Conservation (phyloP, 1,140 invertebrate genomes). For the Mamestra configurata region DNA sequence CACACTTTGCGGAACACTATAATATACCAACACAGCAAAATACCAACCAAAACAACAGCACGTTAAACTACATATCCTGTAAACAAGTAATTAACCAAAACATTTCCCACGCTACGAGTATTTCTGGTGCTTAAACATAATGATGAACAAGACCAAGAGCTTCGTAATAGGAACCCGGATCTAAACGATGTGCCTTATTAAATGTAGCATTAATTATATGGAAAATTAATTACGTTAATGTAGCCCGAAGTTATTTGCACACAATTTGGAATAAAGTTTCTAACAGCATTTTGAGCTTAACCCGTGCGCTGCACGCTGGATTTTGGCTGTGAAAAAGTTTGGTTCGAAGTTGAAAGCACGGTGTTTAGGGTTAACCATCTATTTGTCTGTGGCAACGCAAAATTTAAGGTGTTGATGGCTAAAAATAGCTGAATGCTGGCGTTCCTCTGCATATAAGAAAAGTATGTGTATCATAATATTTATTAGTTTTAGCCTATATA, state of each 20-base stretch:
- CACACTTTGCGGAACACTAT: too few relatives aligned
- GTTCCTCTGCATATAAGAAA: too few relatives aligned
- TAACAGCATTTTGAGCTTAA: constrained; percentile 24
- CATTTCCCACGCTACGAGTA: not conserved
- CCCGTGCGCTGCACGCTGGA: not conserved
- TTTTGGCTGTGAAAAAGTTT: constrained; percentile 31
- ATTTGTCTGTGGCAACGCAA: not conserved
- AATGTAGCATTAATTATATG: constrained; percentile 10
- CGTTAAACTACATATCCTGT: too few relatives aligned
- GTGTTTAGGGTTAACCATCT: constrained; percentile 12
- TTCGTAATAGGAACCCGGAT: not conserved
- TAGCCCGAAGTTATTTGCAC: not conserved
- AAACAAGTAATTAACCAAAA: too few relatives aligned
- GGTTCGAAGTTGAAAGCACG: constrained; percentile 24
- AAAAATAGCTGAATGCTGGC: not conserved
- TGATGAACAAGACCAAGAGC: not conserved
- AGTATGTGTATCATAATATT: too few relatives aligned
- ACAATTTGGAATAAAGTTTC: constrained; percentile 13
- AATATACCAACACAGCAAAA: too few relatives aligned
- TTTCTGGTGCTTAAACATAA: not conserved
- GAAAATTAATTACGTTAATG: constrained; percentile 28
- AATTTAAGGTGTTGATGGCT: not conserved
- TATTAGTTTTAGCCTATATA: too few relatives aligned
- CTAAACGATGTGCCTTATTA: constrained; percentile 6
- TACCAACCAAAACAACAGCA: too few relatives aligned